Evolutionary conservation across 1,140 invertebrate species (phyloP).

Genomic region (Oncopeltus fasciatus): DNA sequence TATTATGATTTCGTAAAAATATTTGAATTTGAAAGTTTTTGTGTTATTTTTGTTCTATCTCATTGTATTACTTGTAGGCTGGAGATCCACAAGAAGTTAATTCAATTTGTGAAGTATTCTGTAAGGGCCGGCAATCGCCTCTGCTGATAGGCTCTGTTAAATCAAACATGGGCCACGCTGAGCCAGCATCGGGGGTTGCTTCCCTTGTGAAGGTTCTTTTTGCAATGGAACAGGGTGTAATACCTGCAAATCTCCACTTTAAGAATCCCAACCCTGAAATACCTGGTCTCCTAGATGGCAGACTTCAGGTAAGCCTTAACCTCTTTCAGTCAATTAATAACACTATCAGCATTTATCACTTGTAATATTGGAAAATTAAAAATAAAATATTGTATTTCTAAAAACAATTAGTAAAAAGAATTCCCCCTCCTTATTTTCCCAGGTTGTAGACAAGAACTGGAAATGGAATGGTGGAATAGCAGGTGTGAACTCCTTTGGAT

Average conservation of each 20-base stretch:
- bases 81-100: constrained; percentile 94
- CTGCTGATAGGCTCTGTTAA: constrained; percentile 89
- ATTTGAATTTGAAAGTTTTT: no score
- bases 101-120: constrained; percentile 82
- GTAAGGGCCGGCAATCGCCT: constrained; percentile 61
- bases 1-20: no score
- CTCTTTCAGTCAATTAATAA: no score
- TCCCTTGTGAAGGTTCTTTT: constrained; percentile 81
- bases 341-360: no score
- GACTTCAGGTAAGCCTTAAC: constrained; percentile 44
- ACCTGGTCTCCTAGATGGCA: constrained; percentile 68
- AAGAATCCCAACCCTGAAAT: constrained; percentile 76
- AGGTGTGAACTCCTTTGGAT: constrained; percentile 90
- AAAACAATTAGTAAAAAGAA: neutral
- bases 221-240: constrained; percentile 72
- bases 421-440: neutral
- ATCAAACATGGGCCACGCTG: constrained; percentile 95
- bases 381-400: neutral
- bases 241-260: constrained; percentile 85
- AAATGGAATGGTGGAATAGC: constrained; percentile 73
- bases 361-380: no score
- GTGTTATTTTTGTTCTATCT: neutral
- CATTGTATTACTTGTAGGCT: constrained; percentile 29
- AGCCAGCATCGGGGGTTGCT: constrained; percentile 82
- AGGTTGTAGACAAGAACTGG: constrained; percentile 64